Percentiles rank a stretch among this genome's conserved stretches.
phyloP scores from a whole-genome alignment of 1,140 invertebrate species.

The Oscheius sp. region DNA sequence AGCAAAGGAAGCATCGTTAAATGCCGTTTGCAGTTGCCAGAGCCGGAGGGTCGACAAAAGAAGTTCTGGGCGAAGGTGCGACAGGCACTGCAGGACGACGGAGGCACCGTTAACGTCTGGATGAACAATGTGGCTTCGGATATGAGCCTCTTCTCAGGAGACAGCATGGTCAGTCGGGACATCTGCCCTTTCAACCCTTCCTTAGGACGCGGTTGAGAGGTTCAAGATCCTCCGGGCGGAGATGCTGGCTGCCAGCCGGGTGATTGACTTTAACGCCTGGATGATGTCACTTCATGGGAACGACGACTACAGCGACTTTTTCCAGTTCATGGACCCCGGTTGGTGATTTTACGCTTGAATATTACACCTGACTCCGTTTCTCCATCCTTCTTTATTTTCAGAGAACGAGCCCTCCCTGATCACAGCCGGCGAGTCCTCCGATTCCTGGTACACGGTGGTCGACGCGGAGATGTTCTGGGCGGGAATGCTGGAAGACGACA shows the following conservation, averaged over 20 bases:
- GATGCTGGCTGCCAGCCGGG: not conserved
- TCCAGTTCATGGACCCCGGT: not conserved
- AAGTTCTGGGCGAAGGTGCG: slow-evolving; percentile 1
- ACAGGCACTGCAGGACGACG: not conserved
- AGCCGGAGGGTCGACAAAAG: not conserved
- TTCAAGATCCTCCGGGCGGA: not conserved
- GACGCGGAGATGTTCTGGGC: not conserved
- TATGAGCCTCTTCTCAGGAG: not conserved
- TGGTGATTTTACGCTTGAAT: not conserved
- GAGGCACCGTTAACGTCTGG: not conserved
- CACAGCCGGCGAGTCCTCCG: not conserved
- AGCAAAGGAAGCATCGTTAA: too few species aligned
- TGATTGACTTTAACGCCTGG: not conserved
- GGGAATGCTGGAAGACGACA: not conserved
- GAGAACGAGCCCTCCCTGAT: not conserved
- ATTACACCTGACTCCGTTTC: not conserved
- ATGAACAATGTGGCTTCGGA: not conserved
- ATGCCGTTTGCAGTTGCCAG: too few species aligned
- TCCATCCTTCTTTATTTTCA: not conserved
- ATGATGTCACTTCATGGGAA: slow-evolving; percentile 3
- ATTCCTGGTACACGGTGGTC: not conserved
- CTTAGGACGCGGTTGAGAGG: not conserved
- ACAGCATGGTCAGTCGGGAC: not conserved
- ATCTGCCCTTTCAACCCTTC: not conserved
- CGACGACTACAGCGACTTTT: slow-evolving; percentile 2